Base-by-base conservation (phyloP, 2,888 invertebrate species). In the Idaea straminata region DNA sequence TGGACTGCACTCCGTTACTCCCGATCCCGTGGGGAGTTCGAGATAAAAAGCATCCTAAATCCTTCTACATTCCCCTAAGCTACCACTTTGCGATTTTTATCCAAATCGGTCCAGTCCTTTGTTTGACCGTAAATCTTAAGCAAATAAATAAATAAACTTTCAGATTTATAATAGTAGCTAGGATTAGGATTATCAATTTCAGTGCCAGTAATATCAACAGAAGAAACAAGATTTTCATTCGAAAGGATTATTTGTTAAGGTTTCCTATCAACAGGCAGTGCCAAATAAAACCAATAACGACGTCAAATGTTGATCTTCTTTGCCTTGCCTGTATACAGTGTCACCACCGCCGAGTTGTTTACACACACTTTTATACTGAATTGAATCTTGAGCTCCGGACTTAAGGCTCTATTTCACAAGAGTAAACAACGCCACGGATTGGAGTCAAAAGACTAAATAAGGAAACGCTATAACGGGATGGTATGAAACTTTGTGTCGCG, bases 221-320 rank as follows among this genome's bases (percentile, higher is more conserved):
- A 6, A 38, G 13, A 36, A 38, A 38, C 13, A 10, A 6, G 4
- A 38, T 38, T 38, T 38, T 38, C 38, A 38, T 10, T 13, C 13
- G 38, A 38, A 38, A 38, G 38, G 38, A 3, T 38, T 38, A 38
- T 38, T 38, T 38, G 38, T 38, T 38, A 38, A 38, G 10, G 47
- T 13, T 47, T 47, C 13, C 10, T 13, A 47, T 47, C 7, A 7
- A 47, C 47, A 47, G 47, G 7, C 13, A 47, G 47, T 15, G 13
- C 59, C 59, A 59, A 59, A 16, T 59, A 16, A 59, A 59, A 25
- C 59, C 34, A 34, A 59, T 59, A 59, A 59, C 59, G 34, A 59
- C 59, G 34, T 59, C 59, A 59, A 59, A 59, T 59, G 59, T 59
- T 59, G 59, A 59, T 59, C 59, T 59, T 59, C 16, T 59, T 10